A percentile compares a stretch with the other conserved stretches of the same genome.
Conservation (phyloP, 30 jellyfish, hydroid and myxozoan species). For the Sanderia malayensis region DNA sequence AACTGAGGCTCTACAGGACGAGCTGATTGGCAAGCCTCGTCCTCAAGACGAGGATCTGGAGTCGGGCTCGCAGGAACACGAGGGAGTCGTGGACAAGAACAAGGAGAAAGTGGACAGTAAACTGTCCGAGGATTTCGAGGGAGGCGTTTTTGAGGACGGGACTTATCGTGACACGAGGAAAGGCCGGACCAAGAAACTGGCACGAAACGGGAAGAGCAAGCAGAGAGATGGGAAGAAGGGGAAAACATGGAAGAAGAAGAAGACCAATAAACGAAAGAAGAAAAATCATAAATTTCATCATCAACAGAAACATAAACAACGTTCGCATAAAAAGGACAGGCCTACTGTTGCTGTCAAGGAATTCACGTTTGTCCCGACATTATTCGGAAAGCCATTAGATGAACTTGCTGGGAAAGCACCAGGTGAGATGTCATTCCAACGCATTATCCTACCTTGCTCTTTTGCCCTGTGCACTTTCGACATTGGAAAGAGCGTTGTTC, state of each 20-base stretch:
- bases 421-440: too few species aligned
- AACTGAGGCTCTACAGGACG: conserved; percentile 90
- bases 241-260: background rate
- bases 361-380: conserved; percentile 34
- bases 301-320: conserved; percentile 24
- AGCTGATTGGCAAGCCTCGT: conserved; percentile 64
- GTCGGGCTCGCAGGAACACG: conserved; percentile 56
- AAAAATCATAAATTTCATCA: conserved; percentile 14
- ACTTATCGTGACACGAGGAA: conserved; percentile 41
- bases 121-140: conserved; percentile 75
- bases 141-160: conserved; percentile 53
- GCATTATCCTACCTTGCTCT: too few species aligned
- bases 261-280: background rate
- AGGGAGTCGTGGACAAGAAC: conserved; percentile 43
- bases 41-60: conserved; percentile 50
- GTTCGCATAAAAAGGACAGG: conserved; percentile 37
- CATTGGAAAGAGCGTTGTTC: too few species aligned
- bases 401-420: conserved; percentile 24
- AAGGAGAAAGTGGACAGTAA: conserved; percentile 18
- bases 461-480: too few species aligned
- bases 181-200: conserved; percentile 9
- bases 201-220: conserved; percentile 19
- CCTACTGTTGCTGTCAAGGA: conserved; percentile 39
- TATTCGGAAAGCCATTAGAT: conserved; percentile 45
- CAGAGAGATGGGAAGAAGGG: background rate